These are phyloP conservation scores for Genyomyrus donnyi DNA, from an alignment of 2,113 vertebrate species.

Conservation along the genomic window DNA sequence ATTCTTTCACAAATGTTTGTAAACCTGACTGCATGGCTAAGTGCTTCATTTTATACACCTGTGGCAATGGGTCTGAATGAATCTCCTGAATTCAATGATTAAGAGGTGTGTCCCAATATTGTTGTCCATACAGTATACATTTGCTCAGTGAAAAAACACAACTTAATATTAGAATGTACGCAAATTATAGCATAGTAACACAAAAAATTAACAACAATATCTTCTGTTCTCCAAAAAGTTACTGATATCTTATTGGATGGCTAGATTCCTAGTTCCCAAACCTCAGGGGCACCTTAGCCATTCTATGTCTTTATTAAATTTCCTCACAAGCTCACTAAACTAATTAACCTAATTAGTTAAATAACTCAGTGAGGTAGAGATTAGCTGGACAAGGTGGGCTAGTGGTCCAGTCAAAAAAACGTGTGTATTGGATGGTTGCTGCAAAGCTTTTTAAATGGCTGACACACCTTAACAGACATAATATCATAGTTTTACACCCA, in stretches of 20 bases:
- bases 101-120: background rate
- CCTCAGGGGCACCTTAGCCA: background rate
- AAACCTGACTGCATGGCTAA: background rate
- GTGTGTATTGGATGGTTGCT: background rate
- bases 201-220: background rate
- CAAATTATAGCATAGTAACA: background rate
- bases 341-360: background rate
- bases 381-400: background rate
- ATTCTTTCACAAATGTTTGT: background rate
- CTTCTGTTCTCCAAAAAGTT: background rate
- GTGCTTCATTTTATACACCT: background rate
- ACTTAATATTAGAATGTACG: background rate
- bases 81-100: too few species aligned
- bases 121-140: background rate
- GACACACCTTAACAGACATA: background rate
- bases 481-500: background rate
- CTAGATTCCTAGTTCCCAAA: background rate
- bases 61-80: background rate
- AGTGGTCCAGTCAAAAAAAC: too few species aligned
- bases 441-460: background rate
- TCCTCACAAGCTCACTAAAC: background rate
- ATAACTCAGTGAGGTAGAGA: background rate
- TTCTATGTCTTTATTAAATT: background rate
- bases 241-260: background rate
- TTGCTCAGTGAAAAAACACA: background rate